A percentile compares a stretch with the other conserved stretches of the same genome.
phyloP scores from a whole-genome alignment of 2,797 vertebrate genomes.

The Siniperca undulata region DNA sequence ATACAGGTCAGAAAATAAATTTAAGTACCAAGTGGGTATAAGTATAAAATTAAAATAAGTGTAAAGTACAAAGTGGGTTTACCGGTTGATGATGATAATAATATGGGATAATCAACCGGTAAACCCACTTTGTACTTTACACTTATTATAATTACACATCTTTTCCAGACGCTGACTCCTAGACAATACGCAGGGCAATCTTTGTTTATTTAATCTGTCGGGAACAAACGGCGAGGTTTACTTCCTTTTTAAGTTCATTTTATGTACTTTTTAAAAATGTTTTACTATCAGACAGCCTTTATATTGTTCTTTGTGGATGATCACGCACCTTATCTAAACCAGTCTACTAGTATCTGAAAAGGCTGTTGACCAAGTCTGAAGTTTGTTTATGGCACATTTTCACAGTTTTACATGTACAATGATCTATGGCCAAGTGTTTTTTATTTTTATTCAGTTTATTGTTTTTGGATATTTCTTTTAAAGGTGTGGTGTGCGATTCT shows the following conservation, averaged over 20 bases:
- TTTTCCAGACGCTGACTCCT: background rate
- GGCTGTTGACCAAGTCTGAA: background rate
- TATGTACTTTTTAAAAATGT: background rate
- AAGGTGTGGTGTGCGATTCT: no score
- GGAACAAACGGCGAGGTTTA: background rate
- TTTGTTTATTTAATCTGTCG: background rate
- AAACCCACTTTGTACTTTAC: no score
- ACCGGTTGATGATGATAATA: no score
- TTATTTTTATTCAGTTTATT: constrained; percentile 7
- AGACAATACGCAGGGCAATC: background rate
- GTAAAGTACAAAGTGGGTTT: no score
- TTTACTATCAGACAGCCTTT: background rate
- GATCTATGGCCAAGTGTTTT: background rate
- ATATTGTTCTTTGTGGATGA: constrained; percentile 15
- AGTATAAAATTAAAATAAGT: no score
- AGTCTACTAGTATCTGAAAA: constrained; percentile 9
- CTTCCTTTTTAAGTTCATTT: background rate
- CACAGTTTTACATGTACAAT: background rate
- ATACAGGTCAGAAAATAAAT: no score
- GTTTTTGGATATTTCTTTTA: background rate
- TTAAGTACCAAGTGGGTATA: no score
- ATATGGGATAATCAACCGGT: no score
- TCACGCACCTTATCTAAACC: constrained; percentile 42
- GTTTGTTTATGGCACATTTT: background rate
- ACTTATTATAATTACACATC: background rate